Evolutionary conservation across 2,113 vertebrate genomes (phyloP).

Genomic region (Pygathrix nemaeus): DNA sequence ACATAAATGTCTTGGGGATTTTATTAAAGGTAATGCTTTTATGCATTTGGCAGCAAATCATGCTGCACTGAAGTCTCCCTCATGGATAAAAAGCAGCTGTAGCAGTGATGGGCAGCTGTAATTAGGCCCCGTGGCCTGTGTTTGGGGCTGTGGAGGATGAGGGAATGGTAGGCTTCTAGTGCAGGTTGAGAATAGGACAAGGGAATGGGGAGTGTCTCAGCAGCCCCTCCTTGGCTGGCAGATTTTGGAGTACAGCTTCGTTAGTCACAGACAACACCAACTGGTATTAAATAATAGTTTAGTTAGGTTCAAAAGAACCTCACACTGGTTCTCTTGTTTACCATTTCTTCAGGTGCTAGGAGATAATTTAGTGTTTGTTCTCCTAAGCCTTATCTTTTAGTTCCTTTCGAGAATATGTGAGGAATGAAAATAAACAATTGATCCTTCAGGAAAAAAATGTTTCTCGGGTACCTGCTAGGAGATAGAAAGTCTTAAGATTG

Average conservation of each 20-base stretch:
- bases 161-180: neutral
- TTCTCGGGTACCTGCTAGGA: neutral
- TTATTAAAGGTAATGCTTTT: constrained; percentile 43
- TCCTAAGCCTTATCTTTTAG: neutral
- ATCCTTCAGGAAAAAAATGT: neutral
- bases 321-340: neutral
- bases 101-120: neutral
- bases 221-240: neutral
- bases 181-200: neutral
- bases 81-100: neutral
- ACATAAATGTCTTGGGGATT: neutral
- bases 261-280: neutral
- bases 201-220: neutral
- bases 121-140: neutral
- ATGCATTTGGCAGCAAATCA: constrained; percentile 19
- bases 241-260: neutral
- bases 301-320: neutral
- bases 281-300: neutral
- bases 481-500: neutral
- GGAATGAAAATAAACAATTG: constrained; percentile 24
- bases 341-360: neutral
- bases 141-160: neutral
- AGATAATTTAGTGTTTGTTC: neutral
- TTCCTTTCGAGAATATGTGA: constrained; percentile 25
- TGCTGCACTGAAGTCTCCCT: neutral